Evolutionary conservation across 1,140 invertebrate genomes (phyloP), one percentile per base, ranked within the genome.

Genomic region (Phocides pigmalion): DNA sequence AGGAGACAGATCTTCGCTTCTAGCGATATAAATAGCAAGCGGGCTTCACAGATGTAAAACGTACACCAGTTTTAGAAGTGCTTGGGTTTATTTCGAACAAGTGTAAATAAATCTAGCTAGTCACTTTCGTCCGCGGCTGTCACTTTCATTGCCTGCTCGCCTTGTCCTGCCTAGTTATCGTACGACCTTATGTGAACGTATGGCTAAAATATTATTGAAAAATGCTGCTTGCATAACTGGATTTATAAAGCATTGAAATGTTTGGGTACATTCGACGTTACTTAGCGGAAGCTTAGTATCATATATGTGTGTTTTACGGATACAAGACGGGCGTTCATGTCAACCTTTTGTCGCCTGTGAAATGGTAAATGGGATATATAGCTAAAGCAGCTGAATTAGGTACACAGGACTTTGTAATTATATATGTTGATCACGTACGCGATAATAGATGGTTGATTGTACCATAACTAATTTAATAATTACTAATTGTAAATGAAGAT

Each of bases 21-120:
- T 62, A 68, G 71, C 67, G 79, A 71, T 90, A 90, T 86, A 84
- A 88, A 87, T 90, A 90, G 82, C 79, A 66, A 69, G 72, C 72
- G 65, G 77, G 75, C 76, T 72, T 70, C 74, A 66, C 71, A 79
- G 78, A 84, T 80, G 80, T 84, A 81, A 87, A 85, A 74, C 86
- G 77, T 82, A 86, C 84, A 89, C 81, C 74, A 84, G 82, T 87
- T 90, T 86, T 86, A 89, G 82, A 82, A 82, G 80, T 79, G 79
- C 70, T 76, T 66, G 79, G 62, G 70, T 86, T 81, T 87, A 89
- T 90, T 87, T 86, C 73, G 76, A 85, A 86, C 82, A 78, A 89
- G 84, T 87, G 83, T 89, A 87, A 90, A 90, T 89, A 88, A 88
- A 89, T 89, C 83, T 84, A 85, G 76, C 74, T 63, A 76, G 77